These are phyloP conservation scores for Pseudocheirus occidentalis DNA, from an alignment of 2,797 vertebrate species.

Conservation along the genomic window DNA sequence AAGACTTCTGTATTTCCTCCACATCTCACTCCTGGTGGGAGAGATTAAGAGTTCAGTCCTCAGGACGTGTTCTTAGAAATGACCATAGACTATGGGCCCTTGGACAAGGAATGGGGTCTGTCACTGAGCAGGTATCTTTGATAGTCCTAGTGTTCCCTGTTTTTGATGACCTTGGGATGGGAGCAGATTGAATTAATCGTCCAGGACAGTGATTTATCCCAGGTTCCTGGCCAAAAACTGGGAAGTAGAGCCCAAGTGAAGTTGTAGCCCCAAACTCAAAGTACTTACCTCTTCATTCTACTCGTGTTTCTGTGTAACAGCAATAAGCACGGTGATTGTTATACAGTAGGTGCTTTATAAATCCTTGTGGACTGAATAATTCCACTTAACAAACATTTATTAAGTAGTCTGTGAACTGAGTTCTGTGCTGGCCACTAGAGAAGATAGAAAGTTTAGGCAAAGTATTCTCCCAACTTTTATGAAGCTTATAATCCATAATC, in stretches of 20 bases:
- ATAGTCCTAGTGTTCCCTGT: not conserved
- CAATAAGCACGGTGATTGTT: not conserved
- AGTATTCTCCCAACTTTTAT: not conserved
- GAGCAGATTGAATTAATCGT: not conserved
- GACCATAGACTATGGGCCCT: not conserved
- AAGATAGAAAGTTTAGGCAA: not conserved
- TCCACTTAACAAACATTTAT: not conserved
- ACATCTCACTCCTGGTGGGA: not conserved
- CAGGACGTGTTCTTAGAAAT: not conserved
- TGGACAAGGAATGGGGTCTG: not conserved
- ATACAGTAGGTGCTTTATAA: not conserved
- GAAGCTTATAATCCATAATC: not conserved
- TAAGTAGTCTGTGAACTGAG: not conserved
- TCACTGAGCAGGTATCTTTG: not conserved
- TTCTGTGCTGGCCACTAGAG: not conserved
- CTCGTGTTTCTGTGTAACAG: not conserved
- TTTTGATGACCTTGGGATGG: not conserved
- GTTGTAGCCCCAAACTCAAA: not conserved
- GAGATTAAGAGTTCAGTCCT: not conserved
- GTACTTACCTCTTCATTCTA: not conserved
- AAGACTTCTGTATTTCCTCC: no score
- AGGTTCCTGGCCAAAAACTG: no score
- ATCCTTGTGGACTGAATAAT: not conserved
- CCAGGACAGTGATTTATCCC: not conserved
- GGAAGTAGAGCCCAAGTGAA: no score